Base-by-base conservation (phyloP, 2,888 invertebrate species). In the Diaphora mendica region DNA sequence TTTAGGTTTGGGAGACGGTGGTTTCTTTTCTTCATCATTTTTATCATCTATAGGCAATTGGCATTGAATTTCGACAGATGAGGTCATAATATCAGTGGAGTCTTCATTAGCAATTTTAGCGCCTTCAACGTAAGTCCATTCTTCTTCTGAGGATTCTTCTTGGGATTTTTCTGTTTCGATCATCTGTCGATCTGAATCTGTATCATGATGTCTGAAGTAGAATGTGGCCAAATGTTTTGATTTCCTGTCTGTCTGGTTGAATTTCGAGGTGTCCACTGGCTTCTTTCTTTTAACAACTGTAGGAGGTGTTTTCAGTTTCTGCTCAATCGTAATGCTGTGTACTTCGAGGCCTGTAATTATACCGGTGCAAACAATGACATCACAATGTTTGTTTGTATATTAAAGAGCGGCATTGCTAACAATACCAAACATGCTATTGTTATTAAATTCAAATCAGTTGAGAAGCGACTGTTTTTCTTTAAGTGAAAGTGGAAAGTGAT, bases 131-230 rank as follows among this genome's bases (percentile, higher is more conserved):
- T 97, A 97, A 0, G 97, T 97, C 97, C 97, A 97, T 91, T 97
- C 96, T 81, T 96, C 96, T 80, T 96, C 95, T 0, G 95, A 94
- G 0, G 94, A 95, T 83, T 96, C 96, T 68, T 94, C 95, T 78
- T 94, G 94, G 17, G 93, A 94, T 74, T 94, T 94, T 72, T 94
- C 91, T 70, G 96, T 94, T 88, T 96, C 91, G 78, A 95, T 91
- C 89, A 96, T 95, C 87, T 97, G 97, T 89, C 96, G 96, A 90
- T 98, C 98, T 20, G 98, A 98, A 91, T 98, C 98, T 23, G 98
- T 98, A 90, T 98, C 98, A 91, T 97, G 96, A 91, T 98, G 98
- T 91, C 97, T 97, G 92, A 98, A 98, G 93, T 98, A 98, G 92
- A 97, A 98, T 78, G 97, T 98, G 82, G 97, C 98, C 90, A 97